phyloP scores from a whole-genome alignment of 2,797 vertebrate genomes.

The Gymnoscopelus braueri region DNA sequence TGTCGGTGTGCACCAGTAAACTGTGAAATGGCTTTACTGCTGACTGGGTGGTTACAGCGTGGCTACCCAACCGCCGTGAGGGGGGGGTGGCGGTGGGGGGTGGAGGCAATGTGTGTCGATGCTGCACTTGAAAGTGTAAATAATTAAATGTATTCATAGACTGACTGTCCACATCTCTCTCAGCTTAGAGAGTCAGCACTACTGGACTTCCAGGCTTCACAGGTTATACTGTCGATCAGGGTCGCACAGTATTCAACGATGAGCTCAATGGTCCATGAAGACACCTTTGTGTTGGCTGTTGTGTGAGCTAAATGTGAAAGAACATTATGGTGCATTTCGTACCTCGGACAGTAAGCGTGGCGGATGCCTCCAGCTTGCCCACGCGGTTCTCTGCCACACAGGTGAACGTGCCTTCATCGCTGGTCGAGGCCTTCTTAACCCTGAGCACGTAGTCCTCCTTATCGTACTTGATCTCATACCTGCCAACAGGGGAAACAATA shows the following conservation, averaged over 20 bases:
- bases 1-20: conserved; percentile 85
- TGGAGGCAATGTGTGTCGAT: conserved; percentile 43
- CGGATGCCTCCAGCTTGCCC: conserved; percentile 93
- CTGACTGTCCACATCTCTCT: conserved; percentile 64
- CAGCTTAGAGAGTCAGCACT: conserved; percentile 38
- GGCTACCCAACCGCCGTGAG: conserved; percentile 55
- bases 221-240: conserved; percentile 25
- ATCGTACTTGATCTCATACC: conserved; percentile 97
- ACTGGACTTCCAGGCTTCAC: conserved; percentile 29
- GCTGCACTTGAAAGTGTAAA: conserved; percentile 71
- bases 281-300: conserved; percentile 15
- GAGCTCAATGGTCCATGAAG: conserved; percentile 11
- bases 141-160: conserved; percentile 81
- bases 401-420: conserved; percentile 91
- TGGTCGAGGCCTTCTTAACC: conserved; percentile 89
- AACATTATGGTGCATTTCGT: conserved; percentile 47
- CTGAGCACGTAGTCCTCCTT: conserved; percentile 95
- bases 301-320: conserved; percentile 12
- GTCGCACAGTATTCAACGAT: conserved; percentile 11
- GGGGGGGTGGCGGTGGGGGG: conserved; percentile 7
- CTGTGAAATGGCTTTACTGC: conserved; percentile 88
- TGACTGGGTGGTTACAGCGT: conserved; percentile 72
- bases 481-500: conserved; percentile 59
- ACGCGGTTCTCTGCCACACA: conserved; percentile 97
- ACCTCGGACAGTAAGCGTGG: conserved; percentile 96